Percentiles rank a stretch among this genome's conserved stretches.
These are phyloP conservation scores for Rhopalosiphum maidis DNA, from an alignment of 1,140 invertebrate species.

Conservation along the genomic window DNA sequence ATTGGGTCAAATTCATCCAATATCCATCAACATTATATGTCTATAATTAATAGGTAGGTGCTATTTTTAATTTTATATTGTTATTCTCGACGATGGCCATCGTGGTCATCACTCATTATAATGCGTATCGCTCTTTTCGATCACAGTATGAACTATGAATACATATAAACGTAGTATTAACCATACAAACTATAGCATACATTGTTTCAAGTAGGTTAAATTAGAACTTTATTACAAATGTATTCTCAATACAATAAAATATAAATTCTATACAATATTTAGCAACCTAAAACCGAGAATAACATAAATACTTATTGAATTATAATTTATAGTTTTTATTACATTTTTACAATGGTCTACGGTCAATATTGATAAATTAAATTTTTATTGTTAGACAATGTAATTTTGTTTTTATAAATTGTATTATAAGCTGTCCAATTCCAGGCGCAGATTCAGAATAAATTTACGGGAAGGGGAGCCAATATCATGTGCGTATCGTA, in stretches of 20 bases:
- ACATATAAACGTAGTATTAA: background rate
- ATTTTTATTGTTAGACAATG: too few species aligned
- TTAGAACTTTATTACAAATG: conserved; percentile 24
- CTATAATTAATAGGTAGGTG: background rate
- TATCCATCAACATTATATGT: background rate
- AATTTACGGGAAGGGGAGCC: too few species aligned
- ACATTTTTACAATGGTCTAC: too few species aligned
- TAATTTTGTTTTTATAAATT: too few species aligned
- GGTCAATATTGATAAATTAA: too few species aligned
- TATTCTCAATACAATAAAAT: background rate
- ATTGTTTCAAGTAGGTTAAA: conserved; percentile 59
- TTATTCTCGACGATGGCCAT: background rate
- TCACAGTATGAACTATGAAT: background rate
- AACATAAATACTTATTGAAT: too few species aligned
- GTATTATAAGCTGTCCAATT: too few species aligned
- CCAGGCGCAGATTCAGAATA: too few species aligned
- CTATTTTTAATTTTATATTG: background rate
- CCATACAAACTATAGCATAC: background rate
- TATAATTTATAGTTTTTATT: too few species aligned
- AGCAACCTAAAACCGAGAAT: too few species aligned
- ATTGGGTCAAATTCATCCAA: background rate
- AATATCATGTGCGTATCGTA: too few species aligned
- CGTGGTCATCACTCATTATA: background rate
- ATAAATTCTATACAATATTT: too few species aligned
- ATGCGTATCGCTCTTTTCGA: background rate